Evolutionary conservation across 2,797 vertebrate species (phyloP), one percentile per base, ranked within the genome.

Genomic region (Cynopterus sphinx): DNA sequence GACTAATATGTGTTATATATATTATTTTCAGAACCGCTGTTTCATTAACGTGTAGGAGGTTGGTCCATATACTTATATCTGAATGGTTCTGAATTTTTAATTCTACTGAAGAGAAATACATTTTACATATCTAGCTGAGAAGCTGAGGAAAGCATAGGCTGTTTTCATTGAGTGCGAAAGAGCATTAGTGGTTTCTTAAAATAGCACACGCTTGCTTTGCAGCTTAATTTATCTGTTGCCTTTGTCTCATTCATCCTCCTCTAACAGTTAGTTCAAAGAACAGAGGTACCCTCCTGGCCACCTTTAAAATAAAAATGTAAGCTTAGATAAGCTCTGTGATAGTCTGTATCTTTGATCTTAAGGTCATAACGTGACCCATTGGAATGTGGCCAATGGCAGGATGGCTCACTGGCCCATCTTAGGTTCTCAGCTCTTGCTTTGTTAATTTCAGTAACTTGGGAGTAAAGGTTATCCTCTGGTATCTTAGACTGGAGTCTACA

Each of bases 341-440:
- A 63, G 21, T 6, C 5, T 13, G 41, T 43, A 31, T 91, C 95
- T 98, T 97, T 97, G 96, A 93, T 78, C 67, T 73, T 46, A 15
- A 92, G 9, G 83, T 88, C 96, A 85, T 82, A 97, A 49, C 43
- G 17, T 59, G 3, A 87, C 15, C 82, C 39, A 78, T 84, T 8
- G 17, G 9, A n/a, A 0, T 16, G 16, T 28, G 24, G 9, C 4
- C 15, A 22, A 1, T 11, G 11, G 95, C 97, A 97, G 88, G 43
- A 94, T 97, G 96, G 49, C 87, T 96, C 97, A 89, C 98, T 96
- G 96, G 94, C 88, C 93, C 95, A 74, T 91, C 87, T 81, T 77
- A 93, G 19, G 0, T 68, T 75, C 49, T 67, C 17, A 15, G 86
- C 94, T 96, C 68, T 59, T 96, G 70, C 95, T 97, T 97, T 93